A percentile compares a stretch with the other conserved stretches of the same genome.
Conservation (phyloP, 2,888 invertebrate species). For the Branchellion lobata region DNA sequence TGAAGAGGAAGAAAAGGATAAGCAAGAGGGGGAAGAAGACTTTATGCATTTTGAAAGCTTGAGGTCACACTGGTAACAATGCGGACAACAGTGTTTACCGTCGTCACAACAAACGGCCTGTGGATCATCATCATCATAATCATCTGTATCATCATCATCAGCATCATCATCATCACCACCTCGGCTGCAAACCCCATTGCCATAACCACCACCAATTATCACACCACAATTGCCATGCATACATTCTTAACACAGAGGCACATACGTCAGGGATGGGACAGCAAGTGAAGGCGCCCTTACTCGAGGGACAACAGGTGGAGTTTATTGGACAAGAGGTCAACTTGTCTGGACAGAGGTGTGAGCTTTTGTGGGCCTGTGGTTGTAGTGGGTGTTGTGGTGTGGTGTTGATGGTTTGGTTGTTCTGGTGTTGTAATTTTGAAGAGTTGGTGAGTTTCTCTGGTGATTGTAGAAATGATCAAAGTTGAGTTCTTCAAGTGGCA, state of each 20-base stretch:
- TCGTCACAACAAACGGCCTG: constrained; percentile 54
- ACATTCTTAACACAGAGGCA: not conserved
- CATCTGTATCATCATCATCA: not conserved
- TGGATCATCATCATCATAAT: not conserved
- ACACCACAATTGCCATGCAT: not conserved
- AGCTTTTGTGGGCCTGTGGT: no score
- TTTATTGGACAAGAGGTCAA: constrained; percentile 11
- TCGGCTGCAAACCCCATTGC: no score
- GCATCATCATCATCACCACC: no score
- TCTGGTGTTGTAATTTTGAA: no score
- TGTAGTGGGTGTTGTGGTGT: not conserved
- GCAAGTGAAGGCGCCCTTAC: not conserved
- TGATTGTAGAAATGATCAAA: no score
- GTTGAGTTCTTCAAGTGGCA: no score
- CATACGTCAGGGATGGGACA: constrained; percentile 28
- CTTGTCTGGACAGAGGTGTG: not conserved
- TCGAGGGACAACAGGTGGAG: constrained; percentile 14
- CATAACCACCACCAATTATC: not conserved
- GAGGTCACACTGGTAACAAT: constrained; percentile 53
- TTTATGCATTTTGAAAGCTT: not conserved
- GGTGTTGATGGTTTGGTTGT: no score
- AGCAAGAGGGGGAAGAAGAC: not conserved
- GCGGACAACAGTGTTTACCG: constrained; percentile 56
- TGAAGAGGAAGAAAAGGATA: no score
- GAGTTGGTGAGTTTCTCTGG: no score